Evolutionary conservation across 2,113 vertebrate genomes (phyloP).

Genomic region (Perca fluviatilis): DNA sequence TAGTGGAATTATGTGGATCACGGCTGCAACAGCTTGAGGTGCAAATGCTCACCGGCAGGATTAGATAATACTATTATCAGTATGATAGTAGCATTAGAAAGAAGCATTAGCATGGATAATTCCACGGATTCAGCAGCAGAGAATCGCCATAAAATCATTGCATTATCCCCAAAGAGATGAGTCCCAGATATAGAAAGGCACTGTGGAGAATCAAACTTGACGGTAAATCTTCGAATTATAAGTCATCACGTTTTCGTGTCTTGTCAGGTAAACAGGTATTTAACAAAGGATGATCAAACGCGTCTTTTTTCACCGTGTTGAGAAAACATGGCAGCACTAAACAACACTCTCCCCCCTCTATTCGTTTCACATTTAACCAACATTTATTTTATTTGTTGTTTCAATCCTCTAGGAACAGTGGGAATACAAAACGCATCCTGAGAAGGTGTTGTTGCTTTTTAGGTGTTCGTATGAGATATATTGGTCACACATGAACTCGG

Average conservation of each 20-base stretch:
- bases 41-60: constrained; percentile 78
- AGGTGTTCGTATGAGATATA: constrained; percentile 9
- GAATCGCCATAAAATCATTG: constrained; percentile 84
- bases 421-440: constrained; percentile 24
- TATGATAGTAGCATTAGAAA: constrained; percentile 83
- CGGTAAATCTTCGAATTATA: constrained; percentile 78
- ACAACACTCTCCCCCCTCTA: constrained; percentile 13
- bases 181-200: constrained; percentile 75
- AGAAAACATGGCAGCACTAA: neutral
- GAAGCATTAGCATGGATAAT: constrained; percentile 85
- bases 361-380: constrained; percentile 23
- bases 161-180: constrained; percentile 81
- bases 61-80: constrained; percentile 86
- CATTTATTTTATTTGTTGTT: neutral
- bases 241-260: constrained; percentile 60
- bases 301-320: neutral
- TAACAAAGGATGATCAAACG: constrained; percentile 63
- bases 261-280: constrained; percentile 75
- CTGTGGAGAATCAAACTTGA: constrained; percentile 63
- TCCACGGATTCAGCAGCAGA: constrained; percentile 75
- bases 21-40: constrained; percentile 76
- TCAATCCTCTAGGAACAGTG: neutral
- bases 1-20: constrained; percentile 85
- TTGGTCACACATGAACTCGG: constrained; percentile 11
- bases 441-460: neutral